Evolutionary conservation across 2,797 vertebrate species (phyloP).

Genomic region (Microcaecilia unicolor): DNA sequence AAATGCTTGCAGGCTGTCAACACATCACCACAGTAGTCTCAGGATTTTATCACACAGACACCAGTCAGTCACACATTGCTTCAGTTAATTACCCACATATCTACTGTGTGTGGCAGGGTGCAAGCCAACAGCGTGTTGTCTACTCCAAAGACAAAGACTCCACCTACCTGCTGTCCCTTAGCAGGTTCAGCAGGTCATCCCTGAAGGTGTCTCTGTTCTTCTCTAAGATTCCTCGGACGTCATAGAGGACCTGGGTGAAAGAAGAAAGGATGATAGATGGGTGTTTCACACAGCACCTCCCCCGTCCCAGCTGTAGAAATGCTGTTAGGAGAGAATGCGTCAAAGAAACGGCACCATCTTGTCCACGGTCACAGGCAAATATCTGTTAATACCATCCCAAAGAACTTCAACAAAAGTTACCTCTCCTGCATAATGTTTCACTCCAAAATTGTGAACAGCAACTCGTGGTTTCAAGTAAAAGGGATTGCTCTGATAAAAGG

Average conservation of each 20-base stretch:
- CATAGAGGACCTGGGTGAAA: slow-evolving; percentile 80
- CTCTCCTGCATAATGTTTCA: slow-evolving; percentile 93
- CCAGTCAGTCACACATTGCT: background rate
- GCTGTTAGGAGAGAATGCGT: background rate
- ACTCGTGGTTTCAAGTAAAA: slow-evolving; percentile 94
- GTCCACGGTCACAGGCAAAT: background rate
- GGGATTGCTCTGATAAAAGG: slow-evolving; percentile 71
- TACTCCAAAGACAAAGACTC: background rate
- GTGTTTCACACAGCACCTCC: no score
- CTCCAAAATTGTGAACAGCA: slow-evolving; percentile 85
- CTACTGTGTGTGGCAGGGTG: background rate
- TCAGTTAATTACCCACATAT: background rate
- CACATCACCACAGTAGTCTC: no score
- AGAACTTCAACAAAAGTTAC: slow-evolving; percentile 42
- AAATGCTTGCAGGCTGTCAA: no score
- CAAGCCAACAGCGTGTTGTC: background rate
- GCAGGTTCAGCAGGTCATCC: slow-evolving; percentile 84
- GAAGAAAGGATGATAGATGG: no score
- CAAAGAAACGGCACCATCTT: background rate
- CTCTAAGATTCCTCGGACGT: slow-evolving; percentile 86
- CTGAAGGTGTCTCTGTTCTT: slow-evolving; percentile 95
- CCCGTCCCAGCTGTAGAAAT: slow-evolving; percentile 14
- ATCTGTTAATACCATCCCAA: no score
- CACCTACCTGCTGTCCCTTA: slow-evolving; percentile 84
- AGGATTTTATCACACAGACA: no score